phyloP scores from a whole-genome alignment of 2,113 vertebrate species.

The Fulmarus glacialis region DNA sequence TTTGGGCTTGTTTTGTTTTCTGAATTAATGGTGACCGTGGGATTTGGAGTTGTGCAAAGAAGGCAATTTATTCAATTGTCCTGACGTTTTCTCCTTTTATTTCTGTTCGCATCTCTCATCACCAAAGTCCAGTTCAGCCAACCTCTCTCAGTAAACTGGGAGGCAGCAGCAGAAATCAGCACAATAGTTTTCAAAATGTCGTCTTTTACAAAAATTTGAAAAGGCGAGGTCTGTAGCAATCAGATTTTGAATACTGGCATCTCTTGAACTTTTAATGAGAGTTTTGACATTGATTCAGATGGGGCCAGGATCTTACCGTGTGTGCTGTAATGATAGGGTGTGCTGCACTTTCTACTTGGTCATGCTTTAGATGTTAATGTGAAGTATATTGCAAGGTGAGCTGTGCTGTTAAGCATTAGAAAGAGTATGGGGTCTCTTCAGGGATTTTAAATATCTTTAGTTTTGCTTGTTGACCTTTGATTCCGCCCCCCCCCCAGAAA shows the following conservation, averaged over 20 bases:
- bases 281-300: neutral
- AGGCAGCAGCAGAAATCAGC: conserved; percentile 6
- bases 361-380: neutral
- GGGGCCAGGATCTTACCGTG: neutral
- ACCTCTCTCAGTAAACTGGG: neutral
- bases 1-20: neutral
- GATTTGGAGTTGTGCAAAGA: neutral
- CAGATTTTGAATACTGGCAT: neutral
- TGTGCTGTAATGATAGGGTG: neutral
- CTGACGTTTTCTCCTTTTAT: neutral
- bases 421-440: neutral
- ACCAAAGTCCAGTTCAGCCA: neutral
- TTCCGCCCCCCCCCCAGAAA: no score
- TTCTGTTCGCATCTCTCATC: neutral
- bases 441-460: conserved; percentile 31
- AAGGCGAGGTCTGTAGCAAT: neutral
- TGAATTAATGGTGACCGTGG: neutral
- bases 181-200: neutral
- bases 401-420: neutral
- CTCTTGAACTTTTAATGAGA: neutral
- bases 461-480: neutral
- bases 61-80: neutral
- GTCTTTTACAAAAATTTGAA: neutral
- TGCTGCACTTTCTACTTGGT: conserved; percentile 19
- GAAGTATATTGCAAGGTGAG: neutral